Evolutionary conservation across 2,113 vertebrate genomes (phyloP), one percentile per base, ranked within the genome.

Genomic region (Corydoras sp.): DNA sequence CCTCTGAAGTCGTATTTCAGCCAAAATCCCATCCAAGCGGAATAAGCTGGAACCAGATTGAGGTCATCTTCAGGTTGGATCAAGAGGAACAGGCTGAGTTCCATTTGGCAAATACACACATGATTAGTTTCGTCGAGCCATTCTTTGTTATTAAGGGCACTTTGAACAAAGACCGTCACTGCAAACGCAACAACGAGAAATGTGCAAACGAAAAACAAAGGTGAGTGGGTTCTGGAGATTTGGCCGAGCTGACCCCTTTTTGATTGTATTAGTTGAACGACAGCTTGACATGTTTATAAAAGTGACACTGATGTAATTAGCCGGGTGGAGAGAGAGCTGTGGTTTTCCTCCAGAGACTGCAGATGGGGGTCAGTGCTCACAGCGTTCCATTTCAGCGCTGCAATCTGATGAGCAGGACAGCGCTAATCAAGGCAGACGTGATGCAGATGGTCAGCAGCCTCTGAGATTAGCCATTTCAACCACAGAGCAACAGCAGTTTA

Each of bases 381-480:
- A 72, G 24, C 48, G 62, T 65, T 50, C 54, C 10, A 31, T 18
- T 66, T 70, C 30, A 43, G 9, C 9, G 10, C 59, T 32, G 62
- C 55, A 58, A 48, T 64, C 49, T 65, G 55, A 64, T 60, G 4
- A 18, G 65, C 58, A 29, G 58, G 55, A 18, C 58, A 55, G 43
- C 29, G 14, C 35, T 77, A 62, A 77, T 67, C 51, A 62, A 71
- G 66, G 56, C 62, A 67, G 62, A 71, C 51, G 5, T 43, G 62
- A 31, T 29, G 69, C 76, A 77, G 72, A 50, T 74, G 67, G 62
- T 70, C n/a, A 9, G 30, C 15, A 11, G 49, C 71, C 73, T 64
- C 50, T 73, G 67, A 35, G 54, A 58, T 74, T 32, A 68, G 32
- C 31, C 62, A 61, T 35, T 43, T 8, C 71, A 69, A 64, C 58